phyloP scores from a whole-genome alignment of 2,888 invertebrate genomes.

The Mongoloraphidia duomilia region DNA sequence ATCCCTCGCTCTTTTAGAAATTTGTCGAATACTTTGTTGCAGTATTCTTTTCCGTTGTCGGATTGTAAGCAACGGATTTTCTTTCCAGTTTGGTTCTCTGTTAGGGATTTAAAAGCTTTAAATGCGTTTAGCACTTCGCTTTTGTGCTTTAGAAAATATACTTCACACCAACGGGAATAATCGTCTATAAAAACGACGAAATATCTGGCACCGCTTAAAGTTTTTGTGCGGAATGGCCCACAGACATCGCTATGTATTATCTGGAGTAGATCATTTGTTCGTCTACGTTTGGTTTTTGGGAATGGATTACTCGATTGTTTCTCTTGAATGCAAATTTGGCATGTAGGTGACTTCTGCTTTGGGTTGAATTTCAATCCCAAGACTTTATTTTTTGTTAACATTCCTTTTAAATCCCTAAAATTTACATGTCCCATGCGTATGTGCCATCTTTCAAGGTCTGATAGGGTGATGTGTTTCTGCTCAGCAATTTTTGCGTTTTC shows the following conservation, averaged over 20 bases:
- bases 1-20: slow-evolving; percentile 18
- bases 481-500: no score
- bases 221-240: slow-evolving; percentile 9
- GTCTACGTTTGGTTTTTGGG: slow-evolving; percentile 1
- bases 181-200: slow-evolving; percentile 11
- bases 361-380: no score
- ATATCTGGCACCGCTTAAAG: slow-evolving; percentile 10
- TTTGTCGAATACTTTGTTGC: slow-evolving; percentile 10
- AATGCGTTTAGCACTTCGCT: slow-evolving; percentile 5
- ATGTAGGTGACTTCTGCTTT: not conserved
- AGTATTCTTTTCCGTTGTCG: slow-evolving; percentile 14
- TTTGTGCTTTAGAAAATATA: slow-evolving; percentile 8
- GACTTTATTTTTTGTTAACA: no score
- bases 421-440: no score
- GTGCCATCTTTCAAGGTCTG: no score
- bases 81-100: slow-evolving; percentile 10
- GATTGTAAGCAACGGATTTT: slow-evolving; percentile 10
- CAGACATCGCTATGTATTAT: slow-evolving; percentile 11
- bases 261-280: slow-evolving; percentile 8
- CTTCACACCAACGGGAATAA: slow-evolving; percentile 5
- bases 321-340: slow-evolving; percentile 9
- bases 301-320: slow-evolving; percentile 9
- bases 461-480: no score
- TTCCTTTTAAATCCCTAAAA: no score
- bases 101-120: slow-evolving; percentile 4